Base-by-base conservation (phyloP, 2,113 vertebrate species). In the Caracal caracal region DNA sequence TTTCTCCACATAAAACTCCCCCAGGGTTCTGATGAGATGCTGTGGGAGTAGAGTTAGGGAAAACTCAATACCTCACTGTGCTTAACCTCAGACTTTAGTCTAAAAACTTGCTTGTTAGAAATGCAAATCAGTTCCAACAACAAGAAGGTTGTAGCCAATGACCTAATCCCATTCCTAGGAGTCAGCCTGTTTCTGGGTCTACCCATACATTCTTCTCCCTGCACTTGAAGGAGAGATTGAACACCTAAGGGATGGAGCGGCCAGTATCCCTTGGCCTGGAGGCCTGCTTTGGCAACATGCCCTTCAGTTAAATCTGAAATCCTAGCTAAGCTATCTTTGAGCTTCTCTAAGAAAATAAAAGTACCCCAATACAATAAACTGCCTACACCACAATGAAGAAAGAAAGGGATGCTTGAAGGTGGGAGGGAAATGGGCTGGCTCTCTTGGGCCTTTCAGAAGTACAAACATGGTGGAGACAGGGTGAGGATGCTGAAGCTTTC, bases 111-210 rank as follows among this genome's bases (percentile, higher is more conserved):
- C 88, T 30, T 89, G 56, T 40, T 90, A 59, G 78, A 93, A 97
- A 97, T 43, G 65, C 28, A 94, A 85, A 94, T 78, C 85, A 30
- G 28, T 85, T 94, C 89, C 94, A 85, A 91, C 11, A 71, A 90
- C 35, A 96, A 84, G 83, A 92, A 81, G 16, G 75, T 63, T 81
- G 49, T 51, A 35, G 93, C 63, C 65, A 80, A 33, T 65, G 82
- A 91, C 78, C 90, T 95, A 90, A 95, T 95, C 91, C 66, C 94
- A 81, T 88, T 88, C 56, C 76, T 40, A 70, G 26, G 47, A 75
- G 49, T 84, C 80, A 94, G 81, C 33, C 76, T 13, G 28, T 37
- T 75, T 35, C 49, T 68, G 47, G 20, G 15, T 75, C n/a, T 35
- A 59, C 30, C 37, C 30, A 6, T 20, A 33, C 30, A 26, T 75